Evolutionary conservation across 2,888 invertebrate genomes (phyloP), one percentile per base, ranked within the genome.

Genomic region (Agriopis aurantiaria): DNA sequence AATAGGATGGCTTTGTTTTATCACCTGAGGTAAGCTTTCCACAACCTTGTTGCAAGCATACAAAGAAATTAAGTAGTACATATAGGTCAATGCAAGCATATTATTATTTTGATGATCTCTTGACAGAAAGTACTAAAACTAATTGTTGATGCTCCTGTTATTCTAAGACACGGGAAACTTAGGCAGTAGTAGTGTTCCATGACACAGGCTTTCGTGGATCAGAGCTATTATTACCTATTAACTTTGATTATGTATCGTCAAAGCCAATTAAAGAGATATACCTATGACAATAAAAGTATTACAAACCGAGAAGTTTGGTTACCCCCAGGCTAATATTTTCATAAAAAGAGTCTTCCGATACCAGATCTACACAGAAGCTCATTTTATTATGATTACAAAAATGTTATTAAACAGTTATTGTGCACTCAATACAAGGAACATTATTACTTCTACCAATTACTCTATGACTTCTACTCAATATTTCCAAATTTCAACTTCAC

Each of bases 281-380:
- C 3, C 1, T 33, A 33, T 33, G 33, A 33, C 33, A 33, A 33
- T 33, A 33, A 33, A 52, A 52, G 14, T 57, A 55, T 74, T 66
- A 75, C 71, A 60, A 62, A 96, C 96, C 95, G 75, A 97, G 89
- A 71, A 96, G 85, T 89, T 96, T 96, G 0, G 96, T 95, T 45
- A 96, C 92, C 52, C 96, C 96, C 74, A 96, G 88, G 45, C 97
- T 96, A 61, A 97, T 92, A 87, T 97, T 97, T 88, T 97, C 96
- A 88, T 96, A 96, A 84, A 96, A 97, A 3, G 96, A 96, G 82
- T 96, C 96, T 87, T 96, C 96, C 33, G 96, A 96, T 49, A 96
- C 96, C 78, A 96, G 92, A 86, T 96, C 96, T 43, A 96, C 96
- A 82, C 96, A 96, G 83, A 96, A 96, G 79, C 96, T 96, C 96